phyloP scores from a whole-genome alignment of 2,888 invertebrate species.

The Chirona hameri region DNA sequence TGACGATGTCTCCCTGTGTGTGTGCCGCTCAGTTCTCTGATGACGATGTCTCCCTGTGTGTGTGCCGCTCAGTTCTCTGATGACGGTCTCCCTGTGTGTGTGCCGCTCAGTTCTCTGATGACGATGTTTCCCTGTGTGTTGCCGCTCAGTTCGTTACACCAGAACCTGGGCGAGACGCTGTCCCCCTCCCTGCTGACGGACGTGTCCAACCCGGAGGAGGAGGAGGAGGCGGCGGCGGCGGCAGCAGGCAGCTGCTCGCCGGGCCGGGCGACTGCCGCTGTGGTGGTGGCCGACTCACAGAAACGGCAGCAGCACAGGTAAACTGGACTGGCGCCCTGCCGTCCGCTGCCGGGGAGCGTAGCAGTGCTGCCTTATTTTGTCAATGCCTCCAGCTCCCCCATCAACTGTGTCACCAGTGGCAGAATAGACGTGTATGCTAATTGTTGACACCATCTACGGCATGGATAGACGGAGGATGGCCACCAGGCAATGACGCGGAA shows the following conservation, averaged over 20 bases:
- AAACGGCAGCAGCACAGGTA: conserved; percentile 6
- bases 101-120: neutral
- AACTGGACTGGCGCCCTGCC: neutral
- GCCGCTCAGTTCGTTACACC: neutral
- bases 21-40: neutral
- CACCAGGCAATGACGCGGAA: too few species aligned
- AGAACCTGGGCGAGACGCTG: neutral
- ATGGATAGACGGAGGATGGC: too few species aligned
- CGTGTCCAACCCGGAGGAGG: neutral
- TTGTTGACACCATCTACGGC: too few species aligned
- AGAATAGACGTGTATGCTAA: too few species aligned
- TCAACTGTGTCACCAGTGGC: too few species aligned
- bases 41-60: neutral
- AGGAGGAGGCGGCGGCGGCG: neutral
- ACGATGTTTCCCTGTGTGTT: neutral
- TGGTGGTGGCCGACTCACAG: neutral
- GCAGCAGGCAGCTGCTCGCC: neutral
- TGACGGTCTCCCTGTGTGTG: neutral
- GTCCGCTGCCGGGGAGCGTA: neutral
- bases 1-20: neutral
- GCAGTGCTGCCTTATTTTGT: neutral
- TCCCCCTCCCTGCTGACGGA: conserved; percentile 9
- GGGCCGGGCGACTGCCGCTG: neutral
- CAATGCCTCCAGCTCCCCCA: too few species aligned
- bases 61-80: neutral